A percentile compares a stretch with the other conserved stretches of the same genome.
phyloP scores from a whole-genome alignment of 2,888 invertebrate genomes.

The Tipula helvola region DNA sequence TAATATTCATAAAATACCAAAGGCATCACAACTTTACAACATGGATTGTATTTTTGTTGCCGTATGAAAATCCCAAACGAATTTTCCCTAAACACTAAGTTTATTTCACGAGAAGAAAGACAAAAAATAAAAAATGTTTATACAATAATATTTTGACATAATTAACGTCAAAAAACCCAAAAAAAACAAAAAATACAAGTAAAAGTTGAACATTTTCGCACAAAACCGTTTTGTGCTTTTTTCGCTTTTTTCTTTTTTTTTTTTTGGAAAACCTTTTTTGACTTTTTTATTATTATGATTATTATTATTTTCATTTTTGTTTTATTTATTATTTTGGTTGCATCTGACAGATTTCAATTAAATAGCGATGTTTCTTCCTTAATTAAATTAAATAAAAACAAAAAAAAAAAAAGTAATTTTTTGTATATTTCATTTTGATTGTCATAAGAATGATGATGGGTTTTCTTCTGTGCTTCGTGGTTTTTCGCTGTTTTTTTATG shows the following conservation, averaged over 20 bases:
- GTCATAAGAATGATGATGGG: neutral
- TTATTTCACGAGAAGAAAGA: neutral
- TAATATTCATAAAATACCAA: neutral
- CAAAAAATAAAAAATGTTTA: neutral
- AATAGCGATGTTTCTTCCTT: neutral
- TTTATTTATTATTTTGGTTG: neutral
- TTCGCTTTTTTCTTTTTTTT: neutral
- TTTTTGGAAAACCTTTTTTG: neutral
- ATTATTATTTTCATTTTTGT: neutral
- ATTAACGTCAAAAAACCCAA: neutral
- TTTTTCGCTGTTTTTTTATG: neutral
- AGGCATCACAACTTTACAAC: neutral
- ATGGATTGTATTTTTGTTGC: neutral
- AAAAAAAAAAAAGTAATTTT: neutral
- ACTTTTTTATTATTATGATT: neutral
- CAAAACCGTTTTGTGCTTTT: neutral
- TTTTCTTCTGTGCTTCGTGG: neutral
- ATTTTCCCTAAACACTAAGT: neutral
- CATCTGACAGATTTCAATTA: slow-evolving; percentile 4
- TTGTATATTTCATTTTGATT: neutral
- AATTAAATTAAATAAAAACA: neutral
- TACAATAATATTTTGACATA: neutral
- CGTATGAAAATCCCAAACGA: neutral
- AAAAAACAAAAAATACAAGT: neutral
- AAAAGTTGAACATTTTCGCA: neutral